Evolutionary conservation across 2,797 vertebrate species (phyloP).

Genomic region (Nannoperca australis): DNA sequence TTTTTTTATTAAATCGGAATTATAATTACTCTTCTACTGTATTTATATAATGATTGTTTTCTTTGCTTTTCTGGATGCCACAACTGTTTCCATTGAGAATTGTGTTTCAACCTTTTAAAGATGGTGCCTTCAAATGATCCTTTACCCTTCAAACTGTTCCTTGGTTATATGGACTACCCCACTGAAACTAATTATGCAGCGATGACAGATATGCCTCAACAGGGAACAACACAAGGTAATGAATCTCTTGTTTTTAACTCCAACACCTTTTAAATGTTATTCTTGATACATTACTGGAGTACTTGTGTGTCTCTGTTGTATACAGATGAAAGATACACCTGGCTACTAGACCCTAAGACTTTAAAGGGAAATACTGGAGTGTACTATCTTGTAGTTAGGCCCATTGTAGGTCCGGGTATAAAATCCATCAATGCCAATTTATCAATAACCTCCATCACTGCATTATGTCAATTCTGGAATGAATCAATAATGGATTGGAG

Average conservation of each 20-base stretch:
- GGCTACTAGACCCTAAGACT: slow-evolving; percentile 86
- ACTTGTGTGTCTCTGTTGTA: slow-evolving; percentile 48
- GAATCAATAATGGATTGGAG: slow-evolving; percentile 85
- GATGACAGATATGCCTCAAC: slow-evolving; percentile 83
- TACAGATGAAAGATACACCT: slow-evolving; percentile 88
- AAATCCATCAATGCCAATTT: slow-evolving; percentile 83
- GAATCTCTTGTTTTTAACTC: not conserved
- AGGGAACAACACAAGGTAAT: slow-evolving; percentile 80
- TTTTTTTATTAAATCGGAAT: too few species aligned
- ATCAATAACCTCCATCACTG: slow-evolving; percentile 86
- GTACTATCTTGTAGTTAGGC: slow-evolving; percentile 88
- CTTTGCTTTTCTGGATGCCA: not conserved
- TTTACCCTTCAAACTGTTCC: slow-evolving; percentile 85
- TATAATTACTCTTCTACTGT: too few species aligned
- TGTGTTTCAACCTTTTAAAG: slow-evolving; percentile 59
- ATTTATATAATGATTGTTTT: not conserved
- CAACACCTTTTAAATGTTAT: not conserved
- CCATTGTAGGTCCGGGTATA: slow-evolving; percentile 82
- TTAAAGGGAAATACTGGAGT: slow-evolving; percentile 84
- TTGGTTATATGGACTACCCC: slow-evolving; percentile 87
- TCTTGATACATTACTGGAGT: not conserved
- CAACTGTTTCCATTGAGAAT: not conserved
- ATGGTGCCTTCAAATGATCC: slow-evolving; percentile 84
- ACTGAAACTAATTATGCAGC: slow-evolving; percentile 85
- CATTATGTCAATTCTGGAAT: slow-evolving; percentile 92